Percentiles rank a stretch among this genome's conserved stretches.
Evolutionary conservation across 2,113 vertebrate species (phyloP).

Genomic region (Progne subis): DNA sequence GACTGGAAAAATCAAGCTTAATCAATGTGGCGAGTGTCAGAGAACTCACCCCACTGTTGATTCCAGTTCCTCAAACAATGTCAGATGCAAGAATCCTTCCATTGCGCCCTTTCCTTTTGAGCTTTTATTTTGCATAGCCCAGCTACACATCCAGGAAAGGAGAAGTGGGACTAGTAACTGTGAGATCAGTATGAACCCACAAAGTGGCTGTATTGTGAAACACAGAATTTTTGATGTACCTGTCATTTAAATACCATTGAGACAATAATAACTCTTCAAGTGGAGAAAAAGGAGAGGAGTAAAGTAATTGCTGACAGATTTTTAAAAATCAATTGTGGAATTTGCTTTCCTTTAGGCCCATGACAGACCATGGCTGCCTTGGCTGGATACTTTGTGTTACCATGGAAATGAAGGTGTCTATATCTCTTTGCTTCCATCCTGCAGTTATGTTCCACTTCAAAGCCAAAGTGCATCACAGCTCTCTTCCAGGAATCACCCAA

Average conservation of each 20-base stretch:
- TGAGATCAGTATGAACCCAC: not conserved
- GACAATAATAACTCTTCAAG: not conserved
- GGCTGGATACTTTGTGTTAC: not conserved
- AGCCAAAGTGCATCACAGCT: not conserved
- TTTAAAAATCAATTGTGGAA: not conserved
- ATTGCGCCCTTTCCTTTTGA: not conserved
- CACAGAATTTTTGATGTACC: not conserved
- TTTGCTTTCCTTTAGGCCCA: not conserved
- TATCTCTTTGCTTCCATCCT: not conserved
- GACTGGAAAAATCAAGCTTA: not conserved
- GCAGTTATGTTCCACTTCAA: not conserved
- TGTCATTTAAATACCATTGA: not conserved
- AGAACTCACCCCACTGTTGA: not conserved
- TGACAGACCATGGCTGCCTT: not conserved
- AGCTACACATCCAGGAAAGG: not conserved
- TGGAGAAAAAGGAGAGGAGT: not conserved
- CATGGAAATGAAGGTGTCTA: not conserved
- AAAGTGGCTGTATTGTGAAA: not conserved
- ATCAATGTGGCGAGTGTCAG: not conserved
- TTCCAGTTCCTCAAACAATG: conserved; percentile 27
- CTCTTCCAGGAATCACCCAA: not conserved
- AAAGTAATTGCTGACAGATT: not conserved
- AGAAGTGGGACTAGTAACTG: conserved; percentile 5
- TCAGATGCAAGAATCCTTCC: not conserved
- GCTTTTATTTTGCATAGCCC: conserved; percentile 8